These are phyloP conservation scores for Bellardia bayeri DNA, from an alignment of 2,888 invertebrate genomes.

Conservation along the genomic window DNA sequence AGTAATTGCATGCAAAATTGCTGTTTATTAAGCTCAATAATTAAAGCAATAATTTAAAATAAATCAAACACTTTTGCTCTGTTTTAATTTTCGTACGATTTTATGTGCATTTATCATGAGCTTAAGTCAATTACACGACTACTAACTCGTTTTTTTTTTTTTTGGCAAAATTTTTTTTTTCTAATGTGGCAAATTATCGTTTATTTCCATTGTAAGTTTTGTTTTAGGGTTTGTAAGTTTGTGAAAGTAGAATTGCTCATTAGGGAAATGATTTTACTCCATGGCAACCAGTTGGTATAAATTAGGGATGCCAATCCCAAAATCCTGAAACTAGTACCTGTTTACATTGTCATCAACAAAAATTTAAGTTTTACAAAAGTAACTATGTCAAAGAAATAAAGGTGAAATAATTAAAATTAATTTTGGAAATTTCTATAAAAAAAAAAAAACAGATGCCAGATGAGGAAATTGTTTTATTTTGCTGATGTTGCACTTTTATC, in stretches of 20 bases:
- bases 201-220: slow-evolving; percentile 40
- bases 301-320: neutral
- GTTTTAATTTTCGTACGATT: slow-evolving; percentile 24
- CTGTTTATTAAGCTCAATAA: slow-evolving; percentile 54
- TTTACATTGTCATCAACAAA: too few relatives aligned
- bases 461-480: too few relatives aligned
- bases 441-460: too few relatives aligned
- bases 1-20: slow-evolving; percentile 49
- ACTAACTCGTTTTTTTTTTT: slow-evolving; percentile 35
- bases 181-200: slow-evolving; percentile 36
- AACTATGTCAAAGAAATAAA: too few relatives aligned
- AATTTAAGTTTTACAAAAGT: too few relatives aligned
- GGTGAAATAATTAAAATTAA: too few relatives aligned
- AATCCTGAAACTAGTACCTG: too few relatives aligned
- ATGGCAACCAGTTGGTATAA: neutral
- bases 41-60: slow-evolving; percentile 62
- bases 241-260: slow-evolving; percentile 20
- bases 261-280: slow-evolving; percentile 39
- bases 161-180: slow-evolving; percentile 9
- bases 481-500: too few relatives aligned
- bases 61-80: slow-evolving; percentile 48
- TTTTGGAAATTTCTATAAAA: too few relatives aligned
- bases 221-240: slow-evolving; percentile 22
- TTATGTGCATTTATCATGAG: slow-evolving; percentile 63
- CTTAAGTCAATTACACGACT: slow-evolving; percentile 49